Evolutionary conservation across 2,797 vertebrate species (phyloP), one percentile per base, ranked within the genome.

Genomic region (Ciconia nigra): DNA sequence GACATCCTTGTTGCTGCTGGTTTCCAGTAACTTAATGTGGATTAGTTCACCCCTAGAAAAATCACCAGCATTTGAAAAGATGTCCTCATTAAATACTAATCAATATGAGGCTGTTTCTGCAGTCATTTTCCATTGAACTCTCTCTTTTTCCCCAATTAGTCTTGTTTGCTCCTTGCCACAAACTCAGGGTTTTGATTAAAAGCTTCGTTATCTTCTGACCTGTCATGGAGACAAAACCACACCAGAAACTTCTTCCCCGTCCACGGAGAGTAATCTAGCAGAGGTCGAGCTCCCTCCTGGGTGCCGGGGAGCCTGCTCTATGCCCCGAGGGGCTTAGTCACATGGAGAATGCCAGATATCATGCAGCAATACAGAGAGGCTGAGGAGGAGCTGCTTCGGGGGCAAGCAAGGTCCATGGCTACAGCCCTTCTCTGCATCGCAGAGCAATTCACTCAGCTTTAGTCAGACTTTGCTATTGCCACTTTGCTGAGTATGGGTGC

Each of bases 41-140:
- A 89, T 79, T 92, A 61, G 62, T 79, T 96, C 94, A 95, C 51
- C 55, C 49, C 42, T 58, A 94, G 89, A 77, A 93, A 90, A 96
- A 88, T 62, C 76, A 33, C 79, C 49, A 93, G 15, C 58, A 86
- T 87, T 97, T 92, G 69, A 76, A 94, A 49, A 93, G 65, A 42
- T 90, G 54, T 26, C 57, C 73, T 94, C 78, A 93, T 97, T 96
- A 91, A 79, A 93, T 58, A 54, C 33, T 85, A 47, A 96, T 94
- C 89, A 94, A 94, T 96, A 88, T 28, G 71, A 94, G 84, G 86
- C 57, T 86, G 72, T 87, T 90, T 79, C 18, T 83, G 82, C 93
- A 96, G 61, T 69, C 62, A 63, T 94, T 93, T 97, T 92, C 90
- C 73, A 93, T 95, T 93, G 83, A 95, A 78, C 55, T 93, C 41